These are phyloP conservation scores for Ariopsis seemanni DNA, from an alignment of 2,113 vertebrate species.

Conservation along the genomic window DNA sequence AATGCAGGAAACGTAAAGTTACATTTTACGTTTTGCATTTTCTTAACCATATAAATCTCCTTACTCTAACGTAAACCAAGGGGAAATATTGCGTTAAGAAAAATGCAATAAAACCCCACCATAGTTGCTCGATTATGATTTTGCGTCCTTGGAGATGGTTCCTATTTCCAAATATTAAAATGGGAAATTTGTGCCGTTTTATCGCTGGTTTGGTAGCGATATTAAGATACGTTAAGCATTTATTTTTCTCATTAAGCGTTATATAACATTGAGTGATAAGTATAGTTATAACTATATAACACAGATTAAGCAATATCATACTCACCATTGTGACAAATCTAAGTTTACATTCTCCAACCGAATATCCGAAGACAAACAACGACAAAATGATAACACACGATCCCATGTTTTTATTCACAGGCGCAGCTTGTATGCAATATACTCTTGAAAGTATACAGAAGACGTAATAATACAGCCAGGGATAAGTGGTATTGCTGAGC, in stretches of 20 bases:
- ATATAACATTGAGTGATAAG: background rate
- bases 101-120: background rate
- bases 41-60: background rate
- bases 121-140: background rate
- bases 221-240: background rate
- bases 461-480: no score
- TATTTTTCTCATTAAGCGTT: background rate
- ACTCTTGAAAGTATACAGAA: background rate
- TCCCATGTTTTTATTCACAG: slow-evolving; percentile 18
- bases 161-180: background rate
- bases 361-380: slow-evolving; percentile 21
- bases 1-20: background rate
- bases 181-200: background rate
- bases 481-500: background rate
- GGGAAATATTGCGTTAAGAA: background rate
- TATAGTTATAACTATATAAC: background rate
- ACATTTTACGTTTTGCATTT: background rate
- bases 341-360: slow-evolving; percentile 36
- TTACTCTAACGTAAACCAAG: background rate
- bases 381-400: background rate
- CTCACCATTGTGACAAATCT: slow-evolving; percentile 51
- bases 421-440: background rate
- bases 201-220: background rate
- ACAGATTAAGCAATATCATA: background rate
- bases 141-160: background rate